A percentile compares a stretch with the other conserved stretches of the same genome.
Evolutionary conservation across 2,888 invertebrate species (phyloP).

Genomic region (Orchesella flavescens): DNA sequence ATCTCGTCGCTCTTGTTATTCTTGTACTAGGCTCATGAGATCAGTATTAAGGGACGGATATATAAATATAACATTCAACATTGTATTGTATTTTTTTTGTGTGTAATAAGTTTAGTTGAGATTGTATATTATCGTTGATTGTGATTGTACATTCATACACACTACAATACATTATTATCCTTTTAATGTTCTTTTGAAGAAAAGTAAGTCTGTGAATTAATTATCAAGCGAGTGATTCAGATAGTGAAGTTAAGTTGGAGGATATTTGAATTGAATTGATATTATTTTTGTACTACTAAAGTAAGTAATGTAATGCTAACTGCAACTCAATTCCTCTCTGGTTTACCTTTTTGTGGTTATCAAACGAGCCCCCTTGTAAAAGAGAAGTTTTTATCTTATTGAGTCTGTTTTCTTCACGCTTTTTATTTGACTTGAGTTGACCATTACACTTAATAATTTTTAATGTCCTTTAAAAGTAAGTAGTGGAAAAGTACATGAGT

Average conservation of each 20-base stretch:
- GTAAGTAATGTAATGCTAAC: too few relatives aligned
- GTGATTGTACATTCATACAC: too few relatives aligned
- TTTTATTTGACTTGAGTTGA: not conserved
- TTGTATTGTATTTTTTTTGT: too few relatives aligned
- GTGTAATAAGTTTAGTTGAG: too few relatives aligned
- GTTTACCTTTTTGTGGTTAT: not conserved
- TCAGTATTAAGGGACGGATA: too few relatives aligned
- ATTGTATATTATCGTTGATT: too few relatives aligned
- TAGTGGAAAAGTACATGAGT: not conserved
- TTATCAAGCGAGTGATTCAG: constrained; percentile 58
- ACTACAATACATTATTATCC: not conserved
- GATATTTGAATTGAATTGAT: not conserved
- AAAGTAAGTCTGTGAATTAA: constrained; percentile 30
- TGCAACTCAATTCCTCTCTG: not conserved
- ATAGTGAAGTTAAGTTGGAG: constrained; percentile 41
- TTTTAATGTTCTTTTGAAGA: not conserved
- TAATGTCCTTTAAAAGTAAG: not conserved
- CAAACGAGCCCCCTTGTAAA: too few relatives aligned
- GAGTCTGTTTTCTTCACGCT: constrained; percentile 24
- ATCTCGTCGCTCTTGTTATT: too few relatives aligned
- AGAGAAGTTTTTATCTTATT: not conserved
- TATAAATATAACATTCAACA: too few relatives aligned
- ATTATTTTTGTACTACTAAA: too few relatives aligned
- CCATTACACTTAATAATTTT: not conserved
- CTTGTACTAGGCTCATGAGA: too few relatives aligned